These are phyloP conservation scores for Agrotis clavis DNA, from an alignment of 2,888 invertebrate species.

Conservation along the genomic window DNA sequence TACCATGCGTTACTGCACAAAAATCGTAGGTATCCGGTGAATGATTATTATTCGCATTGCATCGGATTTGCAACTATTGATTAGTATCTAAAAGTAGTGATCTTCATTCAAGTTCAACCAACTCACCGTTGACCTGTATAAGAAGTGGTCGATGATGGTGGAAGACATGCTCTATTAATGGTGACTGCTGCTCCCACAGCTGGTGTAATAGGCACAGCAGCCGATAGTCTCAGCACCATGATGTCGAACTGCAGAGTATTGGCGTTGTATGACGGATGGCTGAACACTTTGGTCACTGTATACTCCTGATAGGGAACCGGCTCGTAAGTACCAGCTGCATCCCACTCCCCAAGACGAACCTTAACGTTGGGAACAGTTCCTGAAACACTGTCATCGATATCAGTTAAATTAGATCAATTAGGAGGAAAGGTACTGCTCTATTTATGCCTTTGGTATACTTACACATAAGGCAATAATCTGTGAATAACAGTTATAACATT, in stretches of 20 bases:
- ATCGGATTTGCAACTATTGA: too few species aligned
- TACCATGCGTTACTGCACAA: too few species aligned
- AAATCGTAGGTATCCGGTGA: too few species aligned
- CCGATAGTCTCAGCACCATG: constrained; percentile 94
- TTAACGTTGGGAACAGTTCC: constrained; percentile 91
- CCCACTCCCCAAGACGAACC: constrained; percentile 95
- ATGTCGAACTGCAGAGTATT: constrained; percentile 95
- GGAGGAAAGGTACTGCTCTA: not conserved
- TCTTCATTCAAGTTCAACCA: not conserved
- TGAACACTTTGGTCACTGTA: constrained; percentile 90
- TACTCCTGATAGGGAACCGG: constrained; percentile 93
- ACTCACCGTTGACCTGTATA: constrained; percentile 89
- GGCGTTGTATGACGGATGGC: constrained; percentile 93
- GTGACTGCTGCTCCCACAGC: constrained; percentile 87
- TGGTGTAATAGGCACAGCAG: constrained; percentile 89
- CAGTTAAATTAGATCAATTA: not conserved
- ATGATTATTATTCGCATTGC: too few species aligned
- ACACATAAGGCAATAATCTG: constrained; percentile 92
- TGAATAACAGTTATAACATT: constrained; percentile 95
- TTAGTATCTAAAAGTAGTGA: too few species aligned
- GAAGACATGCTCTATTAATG: constrained; percentile 92
- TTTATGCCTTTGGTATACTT: constrained; percentile 73
- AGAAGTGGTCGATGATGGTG: constrained; percentile 79
- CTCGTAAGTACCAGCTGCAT: constrained; percentile 92
- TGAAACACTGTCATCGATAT: constrained; percentile 76